Conservation (phyloP, 2,888 invertebrate species). For the Thalpophila matura region DNA sequence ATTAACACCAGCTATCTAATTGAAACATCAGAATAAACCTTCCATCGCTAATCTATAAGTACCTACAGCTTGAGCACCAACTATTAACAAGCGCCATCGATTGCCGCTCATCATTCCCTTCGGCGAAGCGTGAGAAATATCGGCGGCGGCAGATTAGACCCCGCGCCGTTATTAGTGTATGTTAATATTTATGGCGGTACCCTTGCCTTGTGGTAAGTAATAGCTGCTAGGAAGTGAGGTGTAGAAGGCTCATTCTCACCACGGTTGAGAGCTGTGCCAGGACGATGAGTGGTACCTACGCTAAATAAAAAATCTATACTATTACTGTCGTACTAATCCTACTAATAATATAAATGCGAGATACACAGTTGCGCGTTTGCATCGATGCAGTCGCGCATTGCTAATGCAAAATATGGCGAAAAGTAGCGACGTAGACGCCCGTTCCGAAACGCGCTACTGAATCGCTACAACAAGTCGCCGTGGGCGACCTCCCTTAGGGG, state of each 20-base stretch:
- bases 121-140: conserved; percentile 53
- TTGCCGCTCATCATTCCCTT: conserved; percentile 52
- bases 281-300: too few species aligned
- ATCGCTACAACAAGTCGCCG: too few species aligned
- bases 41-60: conserved; percentile 15
- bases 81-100: conserved; percentile 35
- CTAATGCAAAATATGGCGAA: too few species aligned
- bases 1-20: conserved; percentile 37
- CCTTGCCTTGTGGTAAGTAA: conserved; percentile 1
- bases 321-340: too few species aligned
- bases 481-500: too few species aligned
- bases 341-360: too few species aligned
- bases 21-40: conserved; percentile 6
- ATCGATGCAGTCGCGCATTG: too few species aligned
- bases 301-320: too few species aligned
- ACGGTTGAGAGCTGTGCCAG: too few species aligned
- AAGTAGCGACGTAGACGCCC: too few species aligned
- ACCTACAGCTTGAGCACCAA: conserved; percentile 8
- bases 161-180: conserved; percentile 36
- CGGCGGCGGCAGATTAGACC: conserved; percentile 42
- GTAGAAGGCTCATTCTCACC: conserved; percentile 21
- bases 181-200: conserved; percentile 44
- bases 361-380: too few species aligned
- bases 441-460: too few species aligned
- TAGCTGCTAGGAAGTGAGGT: not conserved